A percentile compares a stretch with the other conserved stretches of the same genome.
phyloP scores from a whole-genome alignment of 2,888 invertebrate species.

The Nyleta sp. region DNA sequence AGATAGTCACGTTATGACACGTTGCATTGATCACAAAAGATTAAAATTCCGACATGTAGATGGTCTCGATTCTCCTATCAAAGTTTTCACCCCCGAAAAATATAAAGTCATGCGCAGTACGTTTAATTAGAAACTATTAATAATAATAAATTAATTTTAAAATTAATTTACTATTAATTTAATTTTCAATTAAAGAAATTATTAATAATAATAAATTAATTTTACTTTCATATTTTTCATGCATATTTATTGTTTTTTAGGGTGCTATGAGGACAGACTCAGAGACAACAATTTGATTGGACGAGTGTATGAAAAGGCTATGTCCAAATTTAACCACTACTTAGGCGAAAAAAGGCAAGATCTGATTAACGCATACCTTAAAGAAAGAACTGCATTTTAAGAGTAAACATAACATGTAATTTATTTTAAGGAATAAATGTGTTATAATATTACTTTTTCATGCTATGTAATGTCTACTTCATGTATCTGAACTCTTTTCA shows the following conservation, averaged over 20 bases:
- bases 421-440: no score
- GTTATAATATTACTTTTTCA: no score
- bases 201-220: no score
- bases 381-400: background rate
- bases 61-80: background rate
- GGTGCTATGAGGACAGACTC: constrained; percentile 1
- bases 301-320: background rate
- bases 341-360: constrained; percentile 23
- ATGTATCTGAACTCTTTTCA: no score
- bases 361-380: background rate
- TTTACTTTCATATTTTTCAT: background rate
- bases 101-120: background rate
- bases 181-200: no score
- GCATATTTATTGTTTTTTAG: background rate
- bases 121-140: background rate
- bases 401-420: no score
- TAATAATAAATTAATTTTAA: no score
- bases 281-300: background rate
- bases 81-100: background rate
- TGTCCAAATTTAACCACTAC: constrained; percentile 9
- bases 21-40: background rate
- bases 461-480: no score
- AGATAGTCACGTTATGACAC: background rate
- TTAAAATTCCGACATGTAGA: background rate
- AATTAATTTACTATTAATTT: no score